Conservation (phyloP, 2,888 invertebrate genomes). For the Pristionchus mayeri region DNA sequence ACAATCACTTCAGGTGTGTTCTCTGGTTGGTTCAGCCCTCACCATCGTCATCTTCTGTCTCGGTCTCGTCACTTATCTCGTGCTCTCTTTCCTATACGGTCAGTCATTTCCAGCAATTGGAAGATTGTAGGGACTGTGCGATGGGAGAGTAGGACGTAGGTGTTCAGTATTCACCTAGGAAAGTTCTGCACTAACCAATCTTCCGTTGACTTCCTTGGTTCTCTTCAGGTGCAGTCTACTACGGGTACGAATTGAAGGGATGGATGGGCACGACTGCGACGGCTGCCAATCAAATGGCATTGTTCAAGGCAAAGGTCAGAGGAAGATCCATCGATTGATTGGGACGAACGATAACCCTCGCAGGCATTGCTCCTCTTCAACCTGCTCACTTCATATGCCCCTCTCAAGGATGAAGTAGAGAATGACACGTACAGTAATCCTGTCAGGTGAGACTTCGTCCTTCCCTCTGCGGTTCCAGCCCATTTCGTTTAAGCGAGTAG, state of each 20-base stretch:
- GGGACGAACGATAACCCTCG: background rate
- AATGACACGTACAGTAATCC: slow-evolving; percentile 63
- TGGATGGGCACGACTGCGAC: slow-evolving; percentile 62
- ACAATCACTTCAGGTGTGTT: background rate
- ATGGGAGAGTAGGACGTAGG: background rate
- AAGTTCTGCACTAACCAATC: no score
- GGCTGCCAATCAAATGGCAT: slow-evolving; percentile 64
- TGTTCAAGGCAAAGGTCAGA: slow-evolving; percentile 60
- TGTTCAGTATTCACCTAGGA: background rate
- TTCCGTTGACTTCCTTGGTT: background rate
- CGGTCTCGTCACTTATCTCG: slow-evolving; percentile 17
- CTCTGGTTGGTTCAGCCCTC: background rate
- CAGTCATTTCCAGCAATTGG: background rate
- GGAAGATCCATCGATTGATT: no score
- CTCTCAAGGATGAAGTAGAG: slow-evolving; percentile 66
- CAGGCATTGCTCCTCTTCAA: slow-evolving; percentile 66
- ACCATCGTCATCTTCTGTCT: slow-evolving; percentile 29
- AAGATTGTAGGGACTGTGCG: no score
- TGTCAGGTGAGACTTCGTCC: slow-evolving; percentile 61
- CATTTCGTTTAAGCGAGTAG: background rate
- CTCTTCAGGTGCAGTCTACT: slow-evolving; percentile 65
- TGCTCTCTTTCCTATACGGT: slow-evolving; percentile 39
- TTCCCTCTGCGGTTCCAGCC: background rate
- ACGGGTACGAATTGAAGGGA: slow-evolving; percentile 67
- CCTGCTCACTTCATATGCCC: slow-evolving; percentile 72